These are phyloP conservation scores for Boleophthalmus pectinirostris DNA, from an alignment of 2,113 vertebrate species.

Conservation along the genomic window DNA sequence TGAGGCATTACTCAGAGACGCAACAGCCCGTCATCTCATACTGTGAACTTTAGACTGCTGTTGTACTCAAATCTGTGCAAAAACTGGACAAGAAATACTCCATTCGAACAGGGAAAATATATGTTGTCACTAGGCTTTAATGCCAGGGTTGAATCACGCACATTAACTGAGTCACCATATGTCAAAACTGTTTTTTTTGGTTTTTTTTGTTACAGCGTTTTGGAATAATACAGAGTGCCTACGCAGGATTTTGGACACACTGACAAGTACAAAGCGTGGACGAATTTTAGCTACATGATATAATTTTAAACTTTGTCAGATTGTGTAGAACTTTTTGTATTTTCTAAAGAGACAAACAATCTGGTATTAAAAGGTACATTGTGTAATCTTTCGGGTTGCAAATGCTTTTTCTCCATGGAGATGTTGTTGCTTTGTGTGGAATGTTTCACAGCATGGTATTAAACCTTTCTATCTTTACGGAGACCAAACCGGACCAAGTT, in stretches of 20 bases:
- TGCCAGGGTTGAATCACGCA: background rate
- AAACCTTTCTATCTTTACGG: too few species aligned
- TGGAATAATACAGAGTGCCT: background rate
- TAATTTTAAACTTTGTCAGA: background rate
- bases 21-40: background rate
- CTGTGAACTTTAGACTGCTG: background rate
- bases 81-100: background rate
- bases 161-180: background rate
- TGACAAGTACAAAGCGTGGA: background rate
- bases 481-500: too few species aligned
- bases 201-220: too few species aligned
- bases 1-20: slow-evolving; percentile 46
- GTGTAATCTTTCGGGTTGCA: too few species aligned
- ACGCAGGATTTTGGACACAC: background rate
- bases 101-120: background rate
- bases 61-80: background rate
- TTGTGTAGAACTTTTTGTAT: background rate
- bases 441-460: too few species aligned
- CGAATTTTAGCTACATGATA: too few species aligned
- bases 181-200: background rate
- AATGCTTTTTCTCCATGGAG: too few species aligned
- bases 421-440: too few species aligned
- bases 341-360: too few species aligned
- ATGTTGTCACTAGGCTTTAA: background rate
- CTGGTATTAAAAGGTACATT: too few species aligned